Conservation (phyloP, 2,797 vertebrate species). For the Parauchenoglanis ngamensis region DNA sequence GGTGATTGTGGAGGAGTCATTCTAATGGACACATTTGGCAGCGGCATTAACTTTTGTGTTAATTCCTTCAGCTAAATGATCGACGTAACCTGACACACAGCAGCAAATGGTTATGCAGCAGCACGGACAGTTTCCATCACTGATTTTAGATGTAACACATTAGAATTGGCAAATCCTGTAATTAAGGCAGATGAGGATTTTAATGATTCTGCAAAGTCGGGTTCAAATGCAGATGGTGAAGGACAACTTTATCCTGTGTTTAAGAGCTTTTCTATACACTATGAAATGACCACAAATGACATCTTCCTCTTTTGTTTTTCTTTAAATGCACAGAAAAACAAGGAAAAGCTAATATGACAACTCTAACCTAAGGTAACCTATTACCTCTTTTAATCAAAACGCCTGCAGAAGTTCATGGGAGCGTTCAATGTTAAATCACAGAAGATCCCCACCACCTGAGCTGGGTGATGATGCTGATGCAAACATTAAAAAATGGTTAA, state of each 20-base stretch:
- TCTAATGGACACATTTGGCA: not conserved
- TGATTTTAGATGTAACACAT: not conserved
- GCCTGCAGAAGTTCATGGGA: not conserved
- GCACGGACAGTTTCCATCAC: not conserved
- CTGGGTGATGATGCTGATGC: not conserved
- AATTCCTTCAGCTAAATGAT: not conserved
- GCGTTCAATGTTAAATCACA: not conserved
- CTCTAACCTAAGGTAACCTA: not conserved
- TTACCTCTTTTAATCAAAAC: not conserved
- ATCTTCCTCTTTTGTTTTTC: not conserved
- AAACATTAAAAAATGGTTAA: not conserved
- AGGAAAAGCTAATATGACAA: too few species aligned
- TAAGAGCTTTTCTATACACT: not conserved
- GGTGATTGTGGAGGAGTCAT: not conserved
- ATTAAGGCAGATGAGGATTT: not conserved
- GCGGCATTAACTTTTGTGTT: not conserved
- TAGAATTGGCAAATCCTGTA: constrained; percentile 16
- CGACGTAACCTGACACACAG: not conserved
- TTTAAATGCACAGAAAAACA: not conserved
- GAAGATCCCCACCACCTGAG: not conserved
- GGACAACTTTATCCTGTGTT: not conserved
- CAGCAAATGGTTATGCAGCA: not conserved
- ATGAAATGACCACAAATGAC: not conserved
- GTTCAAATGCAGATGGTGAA: not conserved
- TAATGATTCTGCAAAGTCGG: not conserved